Evolutionary conservation across 2,888 invertebrate genomes (phyloP).

Genomic region (Drosophila austrosaltans): DNA sequence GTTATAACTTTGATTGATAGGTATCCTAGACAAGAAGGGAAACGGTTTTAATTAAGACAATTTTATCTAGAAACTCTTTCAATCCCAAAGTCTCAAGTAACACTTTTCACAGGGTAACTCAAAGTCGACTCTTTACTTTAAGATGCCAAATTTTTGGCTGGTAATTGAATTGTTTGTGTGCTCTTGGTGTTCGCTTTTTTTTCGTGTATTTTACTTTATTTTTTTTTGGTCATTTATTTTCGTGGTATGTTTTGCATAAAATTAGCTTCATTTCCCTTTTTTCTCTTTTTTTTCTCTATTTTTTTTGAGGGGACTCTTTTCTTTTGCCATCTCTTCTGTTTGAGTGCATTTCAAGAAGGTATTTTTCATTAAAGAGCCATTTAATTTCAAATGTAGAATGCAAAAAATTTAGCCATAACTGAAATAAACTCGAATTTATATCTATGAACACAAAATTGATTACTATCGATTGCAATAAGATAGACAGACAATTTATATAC

Average conservation of each 20-base stretch:
- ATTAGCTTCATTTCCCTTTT: constrained; percentile 50
- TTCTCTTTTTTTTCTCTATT: not conserved
- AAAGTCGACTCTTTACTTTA: not conserved
- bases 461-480: constrained; percentile 52
- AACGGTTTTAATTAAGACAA: too few relatives aligned
- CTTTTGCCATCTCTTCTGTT: constrained; percentile 21
- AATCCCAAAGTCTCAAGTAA: too few relatives aligned
- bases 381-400: not conserved
- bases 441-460: constrained; percentile 56
- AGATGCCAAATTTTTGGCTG: not conserved
- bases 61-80: too few relatives aligned
- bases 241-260: constrained; percentile 30
- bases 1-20: too few relatives aligned
- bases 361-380: constrained; percentile 2
- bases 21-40: too few relatives aligned
- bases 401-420: not conserved
- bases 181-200: constrained; percentile 30
- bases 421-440: constrained; percentile 40
- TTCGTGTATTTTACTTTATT: constrained; percentile 26
- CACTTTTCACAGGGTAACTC: constrained; percentile 15
- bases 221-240: constrained; percentile 35
- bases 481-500: constrained; percentile 5
- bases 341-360: constrained; percentile 23
- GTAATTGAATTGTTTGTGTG: constrained; percentile 58
- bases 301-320: not conserved